Conservation (phyloP, 2,113 vertebrate species). For the Amphilophus citrinellus region DNA sequence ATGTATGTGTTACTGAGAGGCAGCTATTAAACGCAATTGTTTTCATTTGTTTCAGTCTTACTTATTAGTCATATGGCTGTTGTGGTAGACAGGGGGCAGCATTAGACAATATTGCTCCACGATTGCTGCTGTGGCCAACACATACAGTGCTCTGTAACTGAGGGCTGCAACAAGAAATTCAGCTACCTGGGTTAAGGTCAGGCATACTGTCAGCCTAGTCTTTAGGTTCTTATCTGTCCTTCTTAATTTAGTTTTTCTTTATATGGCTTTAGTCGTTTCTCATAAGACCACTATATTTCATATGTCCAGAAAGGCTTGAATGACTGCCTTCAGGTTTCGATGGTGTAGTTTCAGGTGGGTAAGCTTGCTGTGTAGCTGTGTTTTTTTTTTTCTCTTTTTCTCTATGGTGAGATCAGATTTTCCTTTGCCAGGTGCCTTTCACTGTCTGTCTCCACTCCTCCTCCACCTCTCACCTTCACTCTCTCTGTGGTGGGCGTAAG, state of each 20-base stretch:
- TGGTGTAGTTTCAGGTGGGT: conserved; percentile 45
- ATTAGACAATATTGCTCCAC: conserved; percentile 68
- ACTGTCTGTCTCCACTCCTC: conserved; percentile 52
- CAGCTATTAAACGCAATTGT: neutral
- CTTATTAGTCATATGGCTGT: conserved; percentile 1
- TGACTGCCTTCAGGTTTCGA: neutral
- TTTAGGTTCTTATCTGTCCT: neutral
- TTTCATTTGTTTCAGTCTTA: conserved; percentile 28
- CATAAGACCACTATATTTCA: neutral
- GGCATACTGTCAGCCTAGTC: neutral
- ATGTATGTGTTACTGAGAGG: neutral
- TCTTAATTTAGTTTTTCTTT: neutral
- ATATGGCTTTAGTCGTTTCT: conserved; percentile 1
- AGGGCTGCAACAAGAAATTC: conserved; percentile 16
- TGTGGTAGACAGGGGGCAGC: conserved; percentile 81
- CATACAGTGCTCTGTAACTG: conserved; percentile 17
- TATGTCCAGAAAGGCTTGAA: neutral
- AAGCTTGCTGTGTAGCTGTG: conserved; percentile 42
- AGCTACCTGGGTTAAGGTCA: conserved; percentile 7
- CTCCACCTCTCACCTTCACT: conserved; percentile 69
- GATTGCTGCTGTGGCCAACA: neutral
- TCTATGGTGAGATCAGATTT: conserved; percentile 47
- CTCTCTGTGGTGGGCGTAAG: conserved; percentile 78
- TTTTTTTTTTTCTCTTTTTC: conserved; percentile 13
- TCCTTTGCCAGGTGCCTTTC: conserved; percentile 62